Evolutionary conservation across 2,888 invertebrate species (phyloP), one percentile per base, ranked within the genome.

Genomic region (Dolichopus griseipennis): DNA sequence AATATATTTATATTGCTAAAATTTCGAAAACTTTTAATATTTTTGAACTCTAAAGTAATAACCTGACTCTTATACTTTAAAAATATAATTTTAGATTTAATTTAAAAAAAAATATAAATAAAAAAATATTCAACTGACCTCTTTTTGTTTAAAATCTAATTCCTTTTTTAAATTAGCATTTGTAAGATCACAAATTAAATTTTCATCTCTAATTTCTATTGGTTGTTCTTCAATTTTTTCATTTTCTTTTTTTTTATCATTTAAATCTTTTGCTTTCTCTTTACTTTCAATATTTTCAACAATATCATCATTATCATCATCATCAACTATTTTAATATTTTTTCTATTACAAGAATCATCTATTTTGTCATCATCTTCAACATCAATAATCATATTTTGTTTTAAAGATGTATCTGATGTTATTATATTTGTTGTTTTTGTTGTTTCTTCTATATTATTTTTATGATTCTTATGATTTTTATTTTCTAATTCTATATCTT

Each of bases 81-180:
- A 27, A 27, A 27, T 27, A 27, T 27, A 5, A 37, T 10, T 37
- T 37, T 4, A 37, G 12, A 7, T 10, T 37, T 7, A 37, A 1
- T 37, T 37, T 37, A 37, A 7, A 37, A 2, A 37, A 37, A 37
- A 37, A 37, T 12, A 37, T 4, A 27, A 27, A 27, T 5, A 27
- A 27, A 27, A 37, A 37, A 10, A 37, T 52, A 52, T 15, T 15
- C 6, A 4, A 52, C 52, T 52, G 5, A 52, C 52, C 92, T 97
- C 95, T 90, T 95, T 96, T 81, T 97, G 96, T 85, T 97, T 97
- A 83, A 95, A 90, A 79, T 92, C 92, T 75, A 97, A 87, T 83
- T 97, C 95, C 75, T 88, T 89, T 83, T 95, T 94, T 78, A 92
- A 83, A 20, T 70, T 74, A 71, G 75, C 76, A 74, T 73, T 78